Evolutionary conservation across 2,113 vertebrate species (phyloP), one percentile per base, ranked within the genome.

Genomic region (Loxodonta africana): DNA sequence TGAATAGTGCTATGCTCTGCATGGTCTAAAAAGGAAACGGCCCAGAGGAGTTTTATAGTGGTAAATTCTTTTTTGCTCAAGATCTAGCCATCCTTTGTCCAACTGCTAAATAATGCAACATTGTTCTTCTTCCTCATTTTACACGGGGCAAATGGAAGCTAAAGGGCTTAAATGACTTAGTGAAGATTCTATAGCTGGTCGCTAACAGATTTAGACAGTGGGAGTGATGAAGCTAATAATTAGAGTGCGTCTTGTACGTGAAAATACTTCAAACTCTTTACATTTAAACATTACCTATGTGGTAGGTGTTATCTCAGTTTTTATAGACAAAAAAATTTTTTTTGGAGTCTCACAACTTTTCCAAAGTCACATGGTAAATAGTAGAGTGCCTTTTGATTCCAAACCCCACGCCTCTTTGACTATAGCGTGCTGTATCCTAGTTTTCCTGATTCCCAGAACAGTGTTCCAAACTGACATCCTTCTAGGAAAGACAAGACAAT

Each of bases 21-120:
- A 53, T 71, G 48, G 83, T 57, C 25, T 83, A 37, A 89, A 86
- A 84, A 92, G 37, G 85, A 89, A 90, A 74, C 46, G 76, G 73
- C n/a, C 9, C 10, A 84, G 15, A 85, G 51, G 15, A 84, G 62
- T 60, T 92, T 92, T 41, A 77, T 1, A 95, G 48, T 63, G 1
- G 6, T 82, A 71, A 82, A 51, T 85, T 83, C 48, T 51, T 48
- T 65, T 48, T 81, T 44, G n/a, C 48, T 92, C n/a, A 92, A 81
- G 37, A 80, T 25, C 26, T 51, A 73, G 57, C 12, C 28, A 44
- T 81, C 7, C 2, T 81, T 62, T 86, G 53, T 57, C 28, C 76
- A 73, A 67, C 15, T 51, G 15, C 48, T 93, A 69, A 93, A 93
- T 5, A 86, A 78, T 63, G 1, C 20, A 81, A 1, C 8, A 44